Base-by-base conservation (phyloP, 2,113 vertebrate genomes). In the Potamarius usumacintae region DNA sequence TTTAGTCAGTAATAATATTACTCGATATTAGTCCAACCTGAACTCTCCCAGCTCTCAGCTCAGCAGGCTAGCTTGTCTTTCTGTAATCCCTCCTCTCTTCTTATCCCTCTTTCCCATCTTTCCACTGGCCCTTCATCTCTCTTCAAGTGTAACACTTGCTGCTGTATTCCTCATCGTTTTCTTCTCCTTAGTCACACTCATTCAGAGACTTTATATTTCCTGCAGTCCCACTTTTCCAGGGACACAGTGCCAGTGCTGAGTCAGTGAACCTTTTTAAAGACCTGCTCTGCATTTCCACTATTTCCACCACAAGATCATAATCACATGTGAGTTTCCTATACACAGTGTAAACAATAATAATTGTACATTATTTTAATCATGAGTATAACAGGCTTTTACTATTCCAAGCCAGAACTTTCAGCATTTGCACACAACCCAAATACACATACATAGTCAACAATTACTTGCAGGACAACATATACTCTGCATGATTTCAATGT, bases 1-100 rank as follows among this genome's bases (percentile, higher is more conserved):
- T 74, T 87, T 74, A 81, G 55, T 72, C 85, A 53, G 48, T 87
- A 80, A 60, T 86, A 84, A 78, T 80, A 80, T 86, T 60, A 76
- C 60, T 86, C 55, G 58, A 72, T 79, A 8, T 34, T 42, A 78
- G 71, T 86, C 22, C 42, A 63, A 22, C 62, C 53, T 50, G 57
- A 42, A 0, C 18, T 83, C 50, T 58, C 72, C 25, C 6, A 52
- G 69, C 53, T n/a, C 79, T 15, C 30, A 65, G 52, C 14, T 15
- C 27, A 42, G 4, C 57, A 57, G 27, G n/a, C 27, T 5, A 71
- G 17, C 14, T 60, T 52, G 7, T 53, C 42, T 60, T 58, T 72
- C 48, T 83, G 22, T 22, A 53, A 48, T 6, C 60, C 15, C 34
- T 20, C 58, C 20, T 20, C 30, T 50, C 42, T 30, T 78, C 50